These are phyloP conservation scores for Brachirus orientalis DNA, from an alignment of 2,113 vertebrate genomes.

Conservation along the genomic window DNA sequence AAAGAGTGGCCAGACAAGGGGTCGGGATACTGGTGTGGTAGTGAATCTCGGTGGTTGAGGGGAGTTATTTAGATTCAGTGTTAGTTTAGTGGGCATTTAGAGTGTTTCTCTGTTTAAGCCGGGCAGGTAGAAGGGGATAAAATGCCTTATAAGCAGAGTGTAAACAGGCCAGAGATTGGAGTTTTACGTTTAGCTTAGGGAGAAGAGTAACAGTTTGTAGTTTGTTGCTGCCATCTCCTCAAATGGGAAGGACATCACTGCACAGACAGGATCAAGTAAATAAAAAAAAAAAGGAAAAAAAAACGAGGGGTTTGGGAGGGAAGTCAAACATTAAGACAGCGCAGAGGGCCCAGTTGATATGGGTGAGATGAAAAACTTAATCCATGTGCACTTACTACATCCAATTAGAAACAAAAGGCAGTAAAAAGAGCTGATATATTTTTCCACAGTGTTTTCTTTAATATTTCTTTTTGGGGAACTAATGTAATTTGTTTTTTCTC, in stretches of 20 bases:
- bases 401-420: slow-evolving; percentile 67
- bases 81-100: slow-evolving; percentile 20
- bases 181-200: slow-evolving; percentile 45
- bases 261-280: no score
- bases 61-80: slow-evolving; percentile 22
- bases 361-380: slow-evolving; percentile 64
- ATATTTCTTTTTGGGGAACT: slow-evolving; percentile 65
- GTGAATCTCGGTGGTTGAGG: slow-evolving; percentile 23
- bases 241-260: slow-evolving; percentile 62
- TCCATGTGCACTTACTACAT: slow-evolving; percentile 65
- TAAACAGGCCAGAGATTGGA: slow-evolving; percentile 40
- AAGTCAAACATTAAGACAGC: slow-evolving; percentile 67
- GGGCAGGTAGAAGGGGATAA: slow-evolving; percentile 18
- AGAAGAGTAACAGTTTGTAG: slow-evolving; percentile 41
- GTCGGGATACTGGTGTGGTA: slow-evolving; percentile 28
- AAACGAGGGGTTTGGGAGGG: slow-evolving; percentile 63
- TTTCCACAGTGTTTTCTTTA: slow-evolving; percentile 74
- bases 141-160: slow-evolving; percentile 58
- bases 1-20: slow-evolving; percentile 44
- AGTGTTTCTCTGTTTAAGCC: slow-evolving; percentile 32
- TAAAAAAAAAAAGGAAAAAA: slow-evolving; percentile 57
- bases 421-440: slow-evolving; percentile 53
- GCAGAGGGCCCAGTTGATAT: slow-evolving; percentile 63
- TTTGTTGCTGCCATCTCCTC: slow-evolving; percentile 69
- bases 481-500: slow-evolving; percentile 57